A percentile compares a stretch with the other conserved stretches of the same genome.
Evolutionary conservation across 1,140 invertebrate species (phyloP).

Genomic region (Heliothis virescens): DNA sequence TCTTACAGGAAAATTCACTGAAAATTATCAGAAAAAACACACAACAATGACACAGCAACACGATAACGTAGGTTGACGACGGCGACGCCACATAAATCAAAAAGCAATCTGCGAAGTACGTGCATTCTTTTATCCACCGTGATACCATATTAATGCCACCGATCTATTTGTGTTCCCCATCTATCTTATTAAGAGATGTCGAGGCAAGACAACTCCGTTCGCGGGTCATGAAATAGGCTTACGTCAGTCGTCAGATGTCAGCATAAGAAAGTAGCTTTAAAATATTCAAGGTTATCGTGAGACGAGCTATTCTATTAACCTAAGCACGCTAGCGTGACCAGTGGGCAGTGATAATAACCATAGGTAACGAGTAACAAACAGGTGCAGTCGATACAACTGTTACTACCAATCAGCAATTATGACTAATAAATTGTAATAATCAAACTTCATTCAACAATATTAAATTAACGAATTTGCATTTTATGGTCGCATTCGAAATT

Average conservation of each 20-base stretch:
- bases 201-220: conserved; percentile 21
- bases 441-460: conserved; percentile 2
- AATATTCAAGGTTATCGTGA: conserved; percentile 67
- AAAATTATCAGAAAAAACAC: too few species aligned
- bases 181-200: background rate
- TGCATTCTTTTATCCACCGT: background rate
- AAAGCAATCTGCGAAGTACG: background rate
- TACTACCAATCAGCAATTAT: background rate
- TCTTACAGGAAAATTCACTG: too few species aligned
- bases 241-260: conserved; percentile 59
- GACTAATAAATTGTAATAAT: conserved; percentile 2
- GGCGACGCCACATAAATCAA: background rate
- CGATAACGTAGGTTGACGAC: too few species aligned
- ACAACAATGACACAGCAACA: too few species aligned
- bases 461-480: background rate
- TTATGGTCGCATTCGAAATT: background rate
- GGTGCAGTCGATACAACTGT: background rate
- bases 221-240: conserved; percentile 11
- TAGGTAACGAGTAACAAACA: conserved; percentile 49
- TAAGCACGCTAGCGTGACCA: conserved; percentile 50
- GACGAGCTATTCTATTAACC: conserved; percentile 61
- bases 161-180: conserved; percentile 3
- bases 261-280: conserved; percentile 60
- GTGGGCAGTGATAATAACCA: conserved; percentile 42
- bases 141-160: background rate